Evolutionary conservation across 2,113 vertebrate species (phyloP).

Genomic region (Beaufortia kweichowensis): DNA sequence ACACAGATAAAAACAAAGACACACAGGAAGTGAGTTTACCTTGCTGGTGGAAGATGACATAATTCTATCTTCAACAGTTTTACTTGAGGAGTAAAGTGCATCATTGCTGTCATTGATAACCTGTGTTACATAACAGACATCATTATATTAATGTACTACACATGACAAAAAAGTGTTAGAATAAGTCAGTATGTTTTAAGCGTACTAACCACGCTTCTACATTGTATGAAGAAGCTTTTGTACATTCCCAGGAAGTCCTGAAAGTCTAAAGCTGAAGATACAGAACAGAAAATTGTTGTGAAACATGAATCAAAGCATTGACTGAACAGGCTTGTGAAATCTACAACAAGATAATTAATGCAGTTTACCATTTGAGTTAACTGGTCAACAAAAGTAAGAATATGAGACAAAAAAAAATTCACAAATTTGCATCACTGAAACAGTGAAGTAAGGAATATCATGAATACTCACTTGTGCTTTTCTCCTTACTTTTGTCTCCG

Average conservation of each 20-base stretch:
- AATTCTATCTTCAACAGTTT: constrained; percentile 51
- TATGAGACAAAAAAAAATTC: no score
- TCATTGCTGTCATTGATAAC: constrained; percentile 60
- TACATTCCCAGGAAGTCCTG: constrained; percentile 68
- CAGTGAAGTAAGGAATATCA: not conserved
- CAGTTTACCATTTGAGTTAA: not conserved
- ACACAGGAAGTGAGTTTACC: constrained; percentile 53
- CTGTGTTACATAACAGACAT: constrained; percentile 37
- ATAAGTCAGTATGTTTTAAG: not conserved
- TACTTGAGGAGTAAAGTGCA: constrained; percentile 45
- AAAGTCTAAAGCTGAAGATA: constrained; percentile 64
- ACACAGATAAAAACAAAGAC: not conserved
- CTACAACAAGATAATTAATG: not conserved
- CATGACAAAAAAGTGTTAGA: not conserved
- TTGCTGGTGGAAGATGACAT: constrained; percentile 55
- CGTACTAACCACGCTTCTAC: constrained; percentile 69
- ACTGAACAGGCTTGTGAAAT: not conserved
- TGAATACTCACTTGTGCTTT: constrained; percentile 57
- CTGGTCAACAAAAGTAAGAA: not conserved
- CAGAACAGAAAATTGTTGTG: constrained; percentile 5
- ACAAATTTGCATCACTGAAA: not conserved
- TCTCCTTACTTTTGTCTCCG: constrained; percentile 58
- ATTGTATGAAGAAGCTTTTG: constrained; percentile 66
- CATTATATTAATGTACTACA: not conserved
- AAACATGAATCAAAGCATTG: not conserved